Percentiles rank a stretch among this genome's conserved stretches.
Conservation (phyloP, 1,140 invertebrate species). For the Limonius californicus region DNA sequence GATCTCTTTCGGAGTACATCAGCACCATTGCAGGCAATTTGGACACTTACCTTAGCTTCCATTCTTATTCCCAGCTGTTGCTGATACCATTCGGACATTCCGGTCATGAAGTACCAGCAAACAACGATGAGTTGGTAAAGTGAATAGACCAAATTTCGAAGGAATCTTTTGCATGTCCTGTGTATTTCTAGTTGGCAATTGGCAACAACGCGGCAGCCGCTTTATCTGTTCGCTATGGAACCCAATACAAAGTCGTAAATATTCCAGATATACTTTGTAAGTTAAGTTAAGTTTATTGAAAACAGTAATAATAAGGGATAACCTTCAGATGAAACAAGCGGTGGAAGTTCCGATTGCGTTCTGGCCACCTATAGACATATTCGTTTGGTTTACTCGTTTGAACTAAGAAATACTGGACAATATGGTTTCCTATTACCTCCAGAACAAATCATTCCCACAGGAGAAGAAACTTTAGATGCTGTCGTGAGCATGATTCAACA, state of each 20-base stretch:
- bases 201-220: conserved; percentile 56
- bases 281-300: conserved; percentile 34
- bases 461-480: conserved; percentile 61
- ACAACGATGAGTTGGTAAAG: conserved; percentile 58
- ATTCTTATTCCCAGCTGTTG: conserved; percentile 70
- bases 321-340: conserved; percentile 49
- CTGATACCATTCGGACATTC: conserved; percentile 55
- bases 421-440: conserved; percentile 71
- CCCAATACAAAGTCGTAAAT: conserved; percentile 56
- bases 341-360: conserved; percentile 68
- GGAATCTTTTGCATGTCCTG: too few species aligned
- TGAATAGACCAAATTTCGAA: too few species aligned
- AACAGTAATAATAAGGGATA: too few species aligned
- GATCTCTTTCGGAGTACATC: conserved; percentile 54
- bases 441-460: conserved; percentile 64
- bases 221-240: conserved; percentile 58
- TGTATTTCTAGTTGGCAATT: conserved; percentile 51
- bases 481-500: conserved; percentile 53
- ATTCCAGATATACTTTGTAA: conserved; percentile 56
- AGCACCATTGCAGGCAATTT: conserved; percentile 51
- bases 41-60: conserved; percentile 66
- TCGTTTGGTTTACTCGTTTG: conserved; percentile 60
- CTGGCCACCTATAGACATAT: conserved; percentile 55
- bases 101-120: conserved; percentile 48
- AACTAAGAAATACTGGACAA: conserved; percentile 59